Conservation (phyloP, 2,113 vertebrate species). For the Ahaetulla prasina region DNA sequence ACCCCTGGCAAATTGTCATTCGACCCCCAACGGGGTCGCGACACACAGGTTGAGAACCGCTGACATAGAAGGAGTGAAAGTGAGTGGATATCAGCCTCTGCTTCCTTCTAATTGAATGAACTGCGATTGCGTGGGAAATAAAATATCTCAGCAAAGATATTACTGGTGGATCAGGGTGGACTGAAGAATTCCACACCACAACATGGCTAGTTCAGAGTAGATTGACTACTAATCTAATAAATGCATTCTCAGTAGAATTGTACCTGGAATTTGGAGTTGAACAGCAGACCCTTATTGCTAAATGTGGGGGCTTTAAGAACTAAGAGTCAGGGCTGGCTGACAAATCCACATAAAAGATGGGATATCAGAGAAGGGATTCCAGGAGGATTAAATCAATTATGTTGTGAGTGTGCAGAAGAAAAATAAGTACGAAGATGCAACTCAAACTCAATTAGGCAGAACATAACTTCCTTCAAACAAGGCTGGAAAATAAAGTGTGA, state of each 20-base stretch:
- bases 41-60: no score
- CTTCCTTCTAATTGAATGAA: neutral
- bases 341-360: neutral
- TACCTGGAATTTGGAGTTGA: neutral
- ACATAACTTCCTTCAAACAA: conserved; percentile 25
- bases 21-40: no score
- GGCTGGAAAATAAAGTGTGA: conserved; percentile 40
- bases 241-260: neutral
- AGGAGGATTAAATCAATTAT: neutral
- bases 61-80: neutral
- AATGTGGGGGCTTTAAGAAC: neutral
- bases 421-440: neutral
- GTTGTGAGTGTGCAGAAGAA: neutral
- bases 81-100: neutral
- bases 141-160: neutral
- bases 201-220: neutral
- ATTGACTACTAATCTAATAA: neutral
- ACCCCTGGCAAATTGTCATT: no score
- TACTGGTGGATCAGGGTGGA: neutral
- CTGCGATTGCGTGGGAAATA: neutral
- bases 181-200: neutral
- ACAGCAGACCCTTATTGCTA: neutral
- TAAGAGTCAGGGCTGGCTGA: neutral
- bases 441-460: neutral
- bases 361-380: neutral